Evolutionary conservation across 2,888 invertebrate species (phyloP).

Genomic region (Neoaliturus tenellus): DNA sequence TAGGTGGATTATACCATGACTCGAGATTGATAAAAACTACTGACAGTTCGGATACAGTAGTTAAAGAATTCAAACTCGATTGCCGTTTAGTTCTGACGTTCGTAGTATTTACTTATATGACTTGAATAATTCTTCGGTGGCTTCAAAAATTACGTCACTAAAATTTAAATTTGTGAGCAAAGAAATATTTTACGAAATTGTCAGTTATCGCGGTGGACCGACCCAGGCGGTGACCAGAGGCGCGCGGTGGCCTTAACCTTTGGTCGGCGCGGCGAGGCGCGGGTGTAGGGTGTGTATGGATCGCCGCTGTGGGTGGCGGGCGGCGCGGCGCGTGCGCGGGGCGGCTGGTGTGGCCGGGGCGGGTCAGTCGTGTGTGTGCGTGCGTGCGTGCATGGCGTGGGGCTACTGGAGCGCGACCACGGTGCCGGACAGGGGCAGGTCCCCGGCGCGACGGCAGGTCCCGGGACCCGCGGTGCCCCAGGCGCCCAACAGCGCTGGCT

Average conservation of each 20-base stretch:
- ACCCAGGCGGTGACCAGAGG: not conserved
- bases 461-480: slow-evolving; percentile 71
- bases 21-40: too few species aligned
- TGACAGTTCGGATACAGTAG: too few species aligned
- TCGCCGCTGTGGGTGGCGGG: not conserved
- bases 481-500: slow-evolving; percentile 75
- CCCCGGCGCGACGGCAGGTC: slow-evolving; percentile 81
- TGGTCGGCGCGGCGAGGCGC: not conserved
- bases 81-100: too few species aligned
- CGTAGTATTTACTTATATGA: too few species aligned
- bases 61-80: too few species aligned
- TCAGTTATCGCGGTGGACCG: too few species aligned
- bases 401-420: slow-evolving; percentile 95
- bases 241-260: slow-evolving; percentile 12
- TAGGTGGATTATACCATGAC: too few species aligned
- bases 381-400: slow-evolving; percentile 84
- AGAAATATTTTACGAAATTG: too few species aligned
- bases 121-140: too few species aligned
- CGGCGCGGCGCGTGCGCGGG: not conserved
- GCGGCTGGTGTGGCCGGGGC: not conserved
- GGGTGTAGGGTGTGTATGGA: slow-evolving; percentile 30
- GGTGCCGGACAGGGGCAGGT: slow-evolving; percentile 89
- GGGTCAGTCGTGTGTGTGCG: slow-evolving; percentile 17
- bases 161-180: too few species aligned
- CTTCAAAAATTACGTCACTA: too few species aligned